Base-by-base conservation (phyloP, 2,797 vertebrate genomes). In the Paedocypris micromegethes region DNA sequence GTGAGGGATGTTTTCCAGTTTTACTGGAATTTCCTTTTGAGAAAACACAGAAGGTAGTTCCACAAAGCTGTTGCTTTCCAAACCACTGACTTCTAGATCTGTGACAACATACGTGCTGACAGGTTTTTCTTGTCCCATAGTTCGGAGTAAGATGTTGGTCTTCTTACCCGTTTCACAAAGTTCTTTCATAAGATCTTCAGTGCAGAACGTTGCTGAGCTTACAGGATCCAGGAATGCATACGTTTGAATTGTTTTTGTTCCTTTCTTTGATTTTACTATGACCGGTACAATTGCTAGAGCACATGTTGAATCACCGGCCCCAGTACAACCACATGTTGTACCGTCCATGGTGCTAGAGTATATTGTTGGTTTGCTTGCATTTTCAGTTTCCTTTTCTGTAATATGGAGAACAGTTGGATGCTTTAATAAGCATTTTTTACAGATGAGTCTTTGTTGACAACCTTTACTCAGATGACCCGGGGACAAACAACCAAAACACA, bases 391-490 rank as follows among this genome's bases (percentile, higher is more conserved):
- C 58, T 5, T 59, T 23, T 59, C 44, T 47, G 58, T 38, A 2
- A 59, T 6, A 47, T 70, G 75, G 9, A 73, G 53, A 4, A 73
- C 9, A 41, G 66, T 76, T 6, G 49, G 58, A 59, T 76, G 58
- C 9, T 47, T 58, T 43, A 9, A 4, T 43, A 54, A 73, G 53
- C 71, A 73, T 63, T 72, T 64, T 44, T 67, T 42, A 62, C 58
- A 70, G 1, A 48, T 41, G 6, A 49, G 6, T 9, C 61, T 59
- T n/a, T 73, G 6, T 52, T 39, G 37, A 42, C 67, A 67, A 4
- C 58, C 39, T 49, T 47, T 65, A 55, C 68, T 77, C 50, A 61
- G 54, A 40, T 65, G 59, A 58, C 72, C 66, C 37, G 59, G 55
- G 50, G 53, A 55, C 6, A 72, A 58, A 6, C 72, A 73, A 23